These are phyloP conservation scores for Megamerina dolium DNA, from an alignment of 2,888 invertebrate species.

Conservation along the genomic window DNA sequence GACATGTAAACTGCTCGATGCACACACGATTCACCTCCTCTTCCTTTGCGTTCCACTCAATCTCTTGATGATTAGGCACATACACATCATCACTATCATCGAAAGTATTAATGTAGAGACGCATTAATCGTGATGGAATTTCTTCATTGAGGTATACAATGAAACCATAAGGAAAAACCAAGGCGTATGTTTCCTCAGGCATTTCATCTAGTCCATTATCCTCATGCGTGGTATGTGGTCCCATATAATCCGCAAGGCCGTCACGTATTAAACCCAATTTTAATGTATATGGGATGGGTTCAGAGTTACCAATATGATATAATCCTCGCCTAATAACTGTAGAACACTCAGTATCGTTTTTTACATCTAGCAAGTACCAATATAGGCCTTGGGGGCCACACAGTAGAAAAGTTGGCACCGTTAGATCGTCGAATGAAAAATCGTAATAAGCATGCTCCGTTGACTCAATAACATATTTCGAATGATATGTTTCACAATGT, in stretches of 20 bases:
- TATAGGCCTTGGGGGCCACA: conserved; percentile 21
- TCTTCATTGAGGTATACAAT: conserved; percentile 15
- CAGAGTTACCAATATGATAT: conserved; percentile 28
- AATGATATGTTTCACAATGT: conserved; percentile 24
- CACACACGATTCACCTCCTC: conserved; percentile 16
- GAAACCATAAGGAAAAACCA: conserved; percentile 12
- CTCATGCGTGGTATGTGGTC: conserved; percentile 11
- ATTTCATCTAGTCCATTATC: not conserved
- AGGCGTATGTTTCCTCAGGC: conserved; percentile 9
- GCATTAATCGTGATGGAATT: conserved; percentile 16
- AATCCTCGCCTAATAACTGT: conserved; percentile 23
- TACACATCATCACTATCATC: conserved; percentile 21
- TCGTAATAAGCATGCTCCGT: conserved; percentile 16
- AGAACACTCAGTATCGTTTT: conserved; percentile 1
- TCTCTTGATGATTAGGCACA: conserved; percentile 11
- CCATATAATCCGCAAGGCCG: conserved; percentile 17
- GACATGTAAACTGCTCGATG: conserved; percentile 22
- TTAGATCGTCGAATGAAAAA: conserved; percentile 22
- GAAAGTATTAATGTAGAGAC: conserved; percentile 23
- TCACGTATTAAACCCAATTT: conserved; percentile 22
- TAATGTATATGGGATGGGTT: conserved; percentile 19
- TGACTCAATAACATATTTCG: conserved; percentile 19
- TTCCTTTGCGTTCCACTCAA: conserved; percentile 13
- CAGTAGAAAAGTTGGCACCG: conserved; percentile 19
- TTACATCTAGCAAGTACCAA: conserved; percentile 21